Base-by-base conservation (phyloP, 2,113 vertebrate species). In the Dolichallabes microphthalmus region DNA sequence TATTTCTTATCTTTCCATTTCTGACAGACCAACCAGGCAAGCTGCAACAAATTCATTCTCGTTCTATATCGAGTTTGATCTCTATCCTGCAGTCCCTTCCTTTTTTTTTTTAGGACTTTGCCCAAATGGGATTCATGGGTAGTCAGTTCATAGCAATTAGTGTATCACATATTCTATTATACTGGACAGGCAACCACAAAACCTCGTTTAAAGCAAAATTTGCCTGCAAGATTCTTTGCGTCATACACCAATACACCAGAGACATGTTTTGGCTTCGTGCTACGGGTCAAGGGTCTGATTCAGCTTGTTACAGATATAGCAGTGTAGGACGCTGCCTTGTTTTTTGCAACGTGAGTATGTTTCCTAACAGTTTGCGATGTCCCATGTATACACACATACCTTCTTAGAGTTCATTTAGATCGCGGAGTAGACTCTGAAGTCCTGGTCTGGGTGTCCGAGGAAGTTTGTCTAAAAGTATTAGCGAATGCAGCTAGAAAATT, bases 391-490 rank as follows among this genome's bases (percentile, higher is more conserved):
- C 75, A 63, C 71, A 52, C 15, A 45, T 13, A 52, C 71, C 58
- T 74, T 39, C 69, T 12, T 19, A 74, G 57, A 52, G 45, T 52
- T 63, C 35, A 4, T 27, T 63, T 52, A 19, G 69, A 61, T 58
- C 0, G n/a, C 63, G 32, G 82, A 64, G 82, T 84, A 61, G 71
- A 32, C 45, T 66, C 35, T 25, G 58, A 45, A 45, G 82, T 74
- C 25, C 25, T 19, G 55, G 1, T 52, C 25, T 76, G 82, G 63
- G 69, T 60, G 22, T 83, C 5, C n/a, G 32, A 53, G 27, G 50
- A 84, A 77, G 63, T 60, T 27, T 30, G 75, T 85, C 61, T 57
- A 79, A 68, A 78, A 57, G 19, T 53, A 78, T 78, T 53, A 57
- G 45, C 45, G 64, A 64, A 77, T 52, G 68, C 30, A 15, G 11